These are phyloP conservation scores for Brachionus sp. DNA, from an alignment of 1,140 invertebrate species.

Conservation along the genomic window DNA sequence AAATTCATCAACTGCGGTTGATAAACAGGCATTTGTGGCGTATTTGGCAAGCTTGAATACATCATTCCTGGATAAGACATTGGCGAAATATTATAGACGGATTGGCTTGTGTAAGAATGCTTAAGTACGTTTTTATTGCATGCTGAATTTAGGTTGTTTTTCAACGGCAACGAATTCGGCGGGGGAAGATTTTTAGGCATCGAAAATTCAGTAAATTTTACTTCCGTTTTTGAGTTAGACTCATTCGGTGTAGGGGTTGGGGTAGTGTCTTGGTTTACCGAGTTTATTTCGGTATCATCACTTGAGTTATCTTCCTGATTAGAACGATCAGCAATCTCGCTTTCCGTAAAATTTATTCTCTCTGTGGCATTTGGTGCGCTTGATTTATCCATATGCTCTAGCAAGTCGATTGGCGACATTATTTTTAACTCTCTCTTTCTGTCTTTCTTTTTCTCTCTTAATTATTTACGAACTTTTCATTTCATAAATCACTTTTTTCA, in stretches of 20 bases:
- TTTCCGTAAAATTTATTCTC: neutral
- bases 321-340: neutral
- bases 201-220: conserved; percentile 42
- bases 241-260: conserved; percentile 34
- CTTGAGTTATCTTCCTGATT: neutral
- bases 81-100: neutral
- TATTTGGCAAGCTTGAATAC: conserved; percentile 33
- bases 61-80: neutral
- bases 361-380: neutral
- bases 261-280: conserved; percentile 41
- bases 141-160: neutral
- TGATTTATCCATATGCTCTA: neutral
- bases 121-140: neutral
- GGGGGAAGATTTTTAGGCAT: neutral
- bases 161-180: neutral
- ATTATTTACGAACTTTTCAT: conserved; percentile 15
- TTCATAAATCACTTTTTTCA: neutral
- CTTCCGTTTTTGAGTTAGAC: conserved; percentile 15
- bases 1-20: neutral
- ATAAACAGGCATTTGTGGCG: conserved; percentile 40
- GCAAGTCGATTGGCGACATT: conserved; percentile 14
- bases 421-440: neutral
- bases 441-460: neutral
- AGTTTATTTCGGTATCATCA: conserved; percentile 45
- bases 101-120: neutral